Evolutionary conservation across 2,888 invertebrate species (phyloP), one percentile per base, ranked within the genome.

Genomic region (Heliconius cydno): DNA sequence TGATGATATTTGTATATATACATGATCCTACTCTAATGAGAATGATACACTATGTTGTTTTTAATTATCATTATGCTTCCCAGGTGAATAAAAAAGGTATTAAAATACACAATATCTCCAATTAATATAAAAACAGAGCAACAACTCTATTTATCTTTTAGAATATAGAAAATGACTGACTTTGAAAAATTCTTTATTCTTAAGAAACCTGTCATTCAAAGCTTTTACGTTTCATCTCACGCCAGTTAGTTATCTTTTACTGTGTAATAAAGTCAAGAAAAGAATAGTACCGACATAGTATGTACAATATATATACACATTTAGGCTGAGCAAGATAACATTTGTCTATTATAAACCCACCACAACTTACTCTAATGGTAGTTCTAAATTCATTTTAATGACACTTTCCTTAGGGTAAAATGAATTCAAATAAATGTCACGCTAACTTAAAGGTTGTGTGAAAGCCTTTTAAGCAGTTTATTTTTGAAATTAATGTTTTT

Each of bases 351-450:
- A 57, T 22, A 72, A 52, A 34, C n/a, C 34, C 41, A 70, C 15
- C 25, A 46, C 70, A 70, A 30, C 12, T 72, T 72, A 72, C 30
- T 72, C 30, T 72, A 41, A 70, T 41, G 41, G 41, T 19, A 70
- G 72, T 72, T 72, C 22, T 22, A 52, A 57, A 57, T 72, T 57
- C 12, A 57, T 72, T 72, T 72, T 57, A 72, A 72, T 72, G 57
- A 30, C 30, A 57, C 72, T 57, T 72, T 72, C 72, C 57, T n/a
- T 57, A 12, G 72, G 52, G 72, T 57, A 72, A 72, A 72, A 72
- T 57, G 57, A 57, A 72, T 72, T 57, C 57, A 72, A 57, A 72
- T 72, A 57, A 72, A 72, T 72, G 72, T 72, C 72, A 72, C 30
- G 72, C 52, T 19, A 70, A 70, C 25, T 46, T 41, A 70, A 70